A percentile compares a stretch with the other conserved stretches of the same genome.
Conservation (phyloP, 2,888 invertebrate species). For the Oeneis ivallda region DNA sequence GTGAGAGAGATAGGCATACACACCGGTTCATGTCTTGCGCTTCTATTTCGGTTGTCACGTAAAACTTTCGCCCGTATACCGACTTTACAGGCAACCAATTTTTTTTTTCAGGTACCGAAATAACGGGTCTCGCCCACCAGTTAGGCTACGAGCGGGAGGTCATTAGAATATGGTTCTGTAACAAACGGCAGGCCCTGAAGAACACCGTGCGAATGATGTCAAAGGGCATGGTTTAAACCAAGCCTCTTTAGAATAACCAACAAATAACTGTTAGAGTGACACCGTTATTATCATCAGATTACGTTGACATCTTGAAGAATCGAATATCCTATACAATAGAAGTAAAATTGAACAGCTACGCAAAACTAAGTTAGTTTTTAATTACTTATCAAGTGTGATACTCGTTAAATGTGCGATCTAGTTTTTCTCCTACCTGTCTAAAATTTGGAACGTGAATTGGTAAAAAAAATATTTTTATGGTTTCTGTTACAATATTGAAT, state of each 20-base stretch:
- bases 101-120: slow-evolving; percentile 92
- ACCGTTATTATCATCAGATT: slow-evolving; percentile 11
- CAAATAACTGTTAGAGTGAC: slow-evolving; percentile 22
- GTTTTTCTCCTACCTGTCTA: not conserved
- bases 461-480: too few relatives aligned
- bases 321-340: slow-evolving; percentile 2
- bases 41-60: too few relatives aligned
- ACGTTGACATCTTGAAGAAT: not conserved
- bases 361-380: not conserved
- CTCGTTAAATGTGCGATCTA: not conserved
- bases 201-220: slow-evolving; percentile 98
- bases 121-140: slow-evolving; percentile 96
- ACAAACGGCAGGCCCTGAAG: slow-evolving; percentile 98
- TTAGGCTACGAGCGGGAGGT: slow-evolving; percentile 98
- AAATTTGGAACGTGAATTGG: too few relatives aligned
- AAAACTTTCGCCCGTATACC: too few relatives aligned
- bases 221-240: slow-evolving; percentile 87
- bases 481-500: too few relatives aligned
- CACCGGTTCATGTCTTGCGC: too few relatives aligned
- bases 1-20: too few relatives aligned
- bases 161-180: slow-evolving; percentile 99
- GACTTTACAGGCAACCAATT: too few relatives aligned
- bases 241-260: slow-evolving; percentile 64
- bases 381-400: slow-evolving; percentile 18
- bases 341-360: not conserved